Percentiles rank a stretch among this genome's conserved stretches.
These are phyloP conservation scores for Zaprionus davidi DNA, from an alignment of 1,140 invertebrate genomes.

Conservation along the genomic window DNA sequence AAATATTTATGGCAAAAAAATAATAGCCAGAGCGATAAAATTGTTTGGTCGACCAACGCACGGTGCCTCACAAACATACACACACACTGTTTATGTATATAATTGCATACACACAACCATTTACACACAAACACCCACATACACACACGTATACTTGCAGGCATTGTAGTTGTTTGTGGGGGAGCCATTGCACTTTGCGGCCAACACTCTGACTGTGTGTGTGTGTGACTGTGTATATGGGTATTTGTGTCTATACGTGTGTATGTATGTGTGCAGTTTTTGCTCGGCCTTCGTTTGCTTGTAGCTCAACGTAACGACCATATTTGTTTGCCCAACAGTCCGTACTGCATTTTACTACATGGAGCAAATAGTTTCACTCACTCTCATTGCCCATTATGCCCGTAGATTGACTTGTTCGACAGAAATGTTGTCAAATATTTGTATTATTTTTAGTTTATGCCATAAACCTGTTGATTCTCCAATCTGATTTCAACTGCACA, in stretches of 20 bases:
- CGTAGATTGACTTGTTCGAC: background rate
- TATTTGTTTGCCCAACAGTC: slow-evolving; percentile 2
- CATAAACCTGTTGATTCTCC: slow-evolving; percentile 4
- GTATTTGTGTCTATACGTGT: background rate
- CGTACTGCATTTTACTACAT: background rate
- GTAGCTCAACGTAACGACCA: background rate
- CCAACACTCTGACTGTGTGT: slow-evolving; percentile 31
- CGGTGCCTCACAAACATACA: slow-evolving; percentile 1
- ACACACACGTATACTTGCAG: background rate
- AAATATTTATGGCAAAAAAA: slow-evolving; percentile 68
- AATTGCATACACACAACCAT: slow-evolving; percentile 27
- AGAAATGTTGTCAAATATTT: background rate
- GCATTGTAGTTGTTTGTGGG: background rate
- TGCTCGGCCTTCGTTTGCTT: background rate
- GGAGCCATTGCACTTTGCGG: slow-evolving; percentile 44
- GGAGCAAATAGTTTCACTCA: background rate
- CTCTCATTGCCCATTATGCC: background rate
- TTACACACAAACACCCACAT: slow-evolving; percentile 1
- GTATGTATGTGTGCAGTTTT: background rate
- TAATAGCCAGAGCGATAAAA: slow-evolving; percentile 66
- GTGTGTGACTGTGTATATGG: too few relatives aligned
- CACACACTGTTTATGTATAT: slow-evolving; percentile 14
- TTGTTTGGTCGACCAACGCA: slow-evolving; percentile 38
- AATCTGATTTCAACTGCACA: background rate
- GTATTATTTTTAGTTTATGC: slow-evolving; percentile 9